phyloP scores from a whole-genome alignment of 2,113 vertebrate species.

The Ivindomyrus marchei region DNA sequence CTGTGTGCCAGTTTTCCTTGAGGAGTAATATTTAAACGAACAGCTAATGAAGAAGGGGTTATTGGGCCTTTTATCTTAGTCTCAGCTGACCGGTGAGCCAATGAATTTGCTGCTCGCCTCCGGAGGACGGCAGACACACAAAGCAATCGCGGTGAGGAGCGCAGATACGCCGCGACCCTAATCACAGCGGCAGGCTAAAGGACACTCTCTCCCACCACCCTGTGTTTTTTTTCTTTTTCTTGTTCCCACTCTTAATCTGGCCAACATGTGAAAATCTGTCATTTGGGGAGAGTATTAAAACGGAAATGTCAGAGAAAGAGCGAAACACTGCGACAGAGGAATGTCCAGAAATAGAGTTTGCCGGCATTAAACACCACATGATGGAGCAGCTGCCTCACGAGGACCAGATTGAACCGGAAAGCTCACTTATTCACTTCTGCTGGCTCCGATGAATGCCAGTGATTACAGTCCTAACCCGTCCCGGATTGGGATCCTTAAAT shows the following conservation, averaged over 20 bases:
- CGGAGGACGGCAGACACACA: neutral
- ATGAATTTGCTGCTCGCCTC: neutral
- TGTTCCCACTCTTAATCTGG: slow-evolving; percentile 16
- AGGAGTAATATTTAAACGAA: slow-evolving; percentile 29
- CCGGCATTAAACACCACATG: neutral
- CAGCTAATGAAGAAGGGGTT: slow-evolving; percentile 12
- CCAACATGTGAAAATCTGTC: slow-evolving; percentile 12
- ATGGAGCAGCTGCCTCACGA: slow-evolving; percentile 13
- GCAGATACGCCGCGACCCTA: neutral
- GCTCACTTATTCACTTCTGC: slow-evolving; percentile 1
- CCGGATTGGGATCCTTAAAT: neutral
- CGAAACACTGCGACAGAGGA: slow-evolving; percentile 15
- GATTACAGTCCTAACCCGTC: neutral
- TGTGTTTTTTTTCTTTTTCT: neutral
- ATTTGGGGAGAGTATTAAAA: slow-evolving; percentile 20
- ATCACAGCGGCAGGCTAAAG: neutral
- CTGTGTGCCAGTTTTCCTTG: slow-evolving; percentile 22
- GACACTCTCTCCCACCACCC: neutral
- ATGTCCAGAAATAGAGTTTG: slow-evolving; percentile 25
- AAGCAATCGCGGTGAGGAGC: neutral
- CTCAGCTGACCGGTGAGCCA: neutral
- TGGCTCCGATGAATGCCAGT: neutral
- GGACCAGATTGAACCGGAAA: neutral
- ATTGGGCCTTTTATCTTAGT: slow-evolving; percentile 5
- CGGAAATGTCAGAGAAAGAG: slow-evolving; percentile 9